Conservation (phyloP, 2,113 vertebrate genomes). For the Actenoides lindsayi region DNA sequence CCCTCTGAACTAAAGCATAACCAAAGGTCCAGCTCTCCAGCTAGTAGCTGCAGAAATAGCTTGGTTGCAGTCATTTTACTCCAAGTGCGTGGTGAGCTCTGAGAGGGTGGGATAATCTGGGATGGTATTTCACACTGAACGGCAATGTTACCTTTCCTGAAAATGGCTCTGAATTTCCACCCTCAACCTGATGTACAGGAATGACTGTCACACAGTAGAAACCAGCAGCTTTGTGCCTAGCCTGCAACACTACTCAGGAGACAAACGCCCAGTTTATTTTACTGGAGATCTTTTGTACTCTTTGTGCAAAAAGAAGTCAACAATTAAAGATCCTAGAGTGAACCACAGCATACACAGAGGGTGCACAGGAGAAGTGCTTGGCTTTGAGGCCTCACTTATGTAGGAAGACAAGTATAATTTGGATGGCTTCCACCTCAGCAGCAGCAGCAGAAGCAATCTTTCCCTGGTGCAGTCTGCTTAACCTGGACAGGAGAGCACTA, state of each 20-base stretch:
- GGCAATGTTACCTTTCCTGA: rapidly evolving
- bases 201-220: not conserved
- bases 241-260: not conserved
- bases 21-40: not conserved
- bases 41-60: not conserved
- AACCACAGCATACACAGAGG: rapidly evolving
- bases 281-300: not conserved
- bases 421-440: not conserved
- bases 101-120: not conserved
- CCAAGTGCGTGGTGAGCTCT: not conserved
- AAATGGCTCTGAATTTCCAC: not conserved
- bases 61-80: not conserved
- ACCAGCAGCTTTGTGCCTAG: not conserved
- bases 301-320: not conserved
- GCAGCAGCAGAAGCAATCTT: not conserved
- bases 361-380: rapidly evolving
- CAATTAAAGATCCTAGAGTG: not conserved
- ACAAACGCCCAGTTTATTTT: not conserved
- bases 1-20: not conserved
- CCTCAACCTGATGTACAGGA: rapidly evolving
- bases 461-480: not conserved
- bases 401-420: not conserved
- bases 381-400: not conserved
- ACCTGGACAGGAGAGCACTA: not conserved
- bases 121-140: not conserved